These are phyloP conservation scores for Centrocercus urophasianus DNA, from an alignment of 2,113 vertebrate species.

Conservation along the genomic window DNA sequence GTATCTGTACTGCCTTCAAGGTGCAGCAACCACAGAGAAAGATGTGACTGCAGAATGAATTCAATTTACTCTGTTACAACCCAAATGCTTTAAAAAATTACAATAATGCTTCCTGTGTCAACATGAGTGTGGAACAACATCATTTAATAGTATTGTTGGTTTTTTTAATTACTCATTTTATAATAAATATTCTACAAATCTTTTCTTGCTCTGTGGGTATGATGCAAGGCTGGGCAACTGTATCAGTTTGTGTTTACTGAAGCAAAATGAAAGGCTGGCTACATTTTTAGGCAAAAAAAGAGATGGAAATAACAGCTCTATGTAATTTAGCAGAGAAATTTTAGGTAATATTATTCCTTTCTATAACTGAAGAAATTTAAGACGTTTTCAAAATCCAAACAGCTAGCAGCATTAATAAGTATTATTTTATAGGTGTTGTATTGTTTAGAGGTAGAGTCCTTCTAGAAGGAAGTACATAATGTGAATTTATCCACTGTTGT, in stretches of 20 bases:
- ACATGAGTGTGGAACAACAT: neutral
- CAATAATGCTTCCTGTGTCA: neutral
- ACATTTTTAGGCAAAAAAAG: neutral
- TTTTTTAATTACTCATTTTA: neutral
- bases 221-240: neutral
- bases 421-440: neutral
- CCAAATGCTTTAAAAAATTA: neutral
- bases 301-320: neutral
- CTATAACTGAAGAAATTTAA: neutral
- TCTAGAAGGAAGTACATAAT: neutral
- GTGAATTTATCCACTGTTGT: accelerated
- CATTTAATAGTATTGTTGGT: neutral
- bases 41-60: neutral
- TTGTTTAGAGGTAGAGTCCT: neutral
- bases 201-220: neutral
- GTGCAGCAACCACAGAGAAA: neutral
- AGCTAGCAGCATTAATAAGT: neutral
- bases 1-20: neutral
- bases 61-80: neutral
- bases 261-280: neutral
- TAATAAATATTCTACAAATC: neutral
- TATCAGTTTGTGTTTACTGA: neutral
- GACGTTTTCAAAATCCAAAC: neutral
- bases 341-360: neutral
- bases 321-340: neutral